Percentiles rank a stretch among this genome's conserved stretches.
phyloP scores from a whole-genome alignment of 2,888 invertebrate genomes.

The Kryphioiulus occultus region DNA sequence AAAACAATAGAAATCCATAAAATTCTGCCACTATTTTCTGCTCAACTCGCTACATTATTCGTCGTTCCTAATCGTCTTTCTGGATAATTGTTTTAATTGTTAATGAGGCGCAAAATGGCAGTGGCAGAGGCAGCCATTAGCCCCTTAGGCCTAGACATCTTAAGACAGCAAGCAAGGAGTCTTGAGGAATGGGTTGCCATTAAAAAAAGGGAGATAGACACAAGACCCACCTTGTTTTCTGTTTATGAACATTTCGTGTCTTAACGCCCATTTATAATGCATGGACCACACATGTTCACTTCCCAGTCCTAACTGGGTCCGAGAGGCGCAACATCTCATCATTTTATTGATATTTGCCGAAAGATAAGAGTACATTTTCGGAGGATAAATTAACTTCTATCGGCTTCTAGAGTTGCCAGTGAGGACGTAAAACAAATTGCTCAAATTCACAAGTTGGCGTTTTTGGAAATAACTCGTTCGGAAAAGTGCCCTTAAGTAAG shows the following conservation, averaged over 20 bases:
- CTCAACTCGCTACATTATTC: background rate
- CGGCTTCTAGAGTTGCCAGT: background rate
- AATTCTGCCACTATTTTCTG: background rate
- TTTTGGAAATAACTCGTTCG: too few species aligned
- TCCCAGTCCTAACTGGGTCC: background rate
- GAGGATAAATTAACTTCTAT: background rate
- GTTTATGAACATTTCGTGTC: background rate
- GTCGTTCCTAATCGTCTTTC: background rate
- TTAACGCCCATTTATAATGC: slow-evolving; percentile 5
- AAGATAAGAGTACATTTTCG: background rate
- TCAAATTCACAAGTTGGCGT: too few species aligned
- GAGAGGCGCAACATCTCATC: background rate
- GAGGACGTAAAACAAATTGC: too few species aligned
- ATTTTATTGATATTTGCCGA: background rate
- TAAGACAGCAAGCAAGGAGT: background rate
- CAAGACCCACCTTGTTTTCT: background rate
- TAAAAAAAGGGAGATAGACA: background rate
- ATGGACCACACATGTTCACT: background rate
- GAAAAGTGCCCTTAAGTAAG: too few species aligned
- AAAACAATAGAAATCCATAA: background rate
- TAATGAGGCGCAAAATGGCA: slow-evolving; percentile 5
- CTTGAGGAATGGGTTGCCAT: slow-evolving; percentile 5
- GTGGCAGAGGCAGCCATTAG: background rate
- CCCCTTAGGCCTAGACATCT: background rate
- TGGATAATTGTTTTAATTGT: slow-evolving; percentile 5